These are phyloP conservation scores for Pandemis corylana DNA, from an alignment of 2,888 invertebrate species.

Conservation along the genomic window DNA sequence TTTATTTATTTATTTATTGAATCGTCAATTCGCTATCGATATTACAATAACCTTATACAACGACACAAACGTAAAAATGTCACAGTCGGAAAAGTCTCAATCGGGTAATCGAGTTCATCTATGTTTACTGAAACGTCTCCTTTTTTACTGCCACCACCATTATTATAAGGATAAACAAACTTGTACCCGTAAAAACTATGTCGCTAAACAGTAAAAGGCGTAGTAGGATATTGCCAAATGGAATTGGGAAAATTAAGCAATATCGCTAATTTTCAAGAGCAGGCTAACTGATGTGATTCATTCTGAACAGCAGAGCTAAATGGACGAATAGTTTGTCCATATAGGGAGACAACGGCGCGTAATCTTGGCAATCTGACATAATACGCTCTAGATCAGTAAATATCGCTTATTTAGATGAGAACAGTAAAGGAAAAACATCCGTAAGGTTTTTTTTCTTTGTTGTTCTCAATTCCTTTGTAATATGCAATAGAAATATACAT, in stretches of 20 bases:
- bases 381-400: constrained; percentile 16
- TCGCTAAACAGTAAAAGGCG: constrained; percentile 14
- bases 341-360: neutral
- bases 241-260: constrained; percentile 62
- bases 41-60: neutral
- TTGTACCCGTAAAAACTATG: constrained; percentile 18
- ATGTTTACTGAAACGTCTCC: constrained; percentile 10
- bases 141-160: constrained; percentile 13
- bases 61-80: neutral
- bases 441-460: neutral
- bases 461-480: neutral
- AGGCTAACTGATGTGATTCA: constrained; percentile 61
- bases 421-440: neutral
- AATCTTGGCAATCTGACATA: constrained; percentile 30
- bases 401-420: neutral
- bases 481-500: neutral
- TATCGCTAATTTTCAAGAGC: constrained; percentile 63
- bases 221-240: constrained; percentile 41
- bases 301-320: constrained; percentile 13
- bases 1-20: no score
- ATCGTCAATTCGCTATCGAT: neutral
- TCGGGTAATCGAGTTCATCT: neutral
- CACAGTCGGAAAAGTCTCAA: neutral
- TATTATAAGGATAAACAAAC: constrained; percentile 16
- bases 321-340: constrained; percentile 14